A percentile compares a stretch with the other conserved stretches of the same genome.
These are phyloP conservation scores for Byasa hedistus DNA, from an alignment of 2,888 invertebrate genomes.

Conservation along the genomic window DNA sequence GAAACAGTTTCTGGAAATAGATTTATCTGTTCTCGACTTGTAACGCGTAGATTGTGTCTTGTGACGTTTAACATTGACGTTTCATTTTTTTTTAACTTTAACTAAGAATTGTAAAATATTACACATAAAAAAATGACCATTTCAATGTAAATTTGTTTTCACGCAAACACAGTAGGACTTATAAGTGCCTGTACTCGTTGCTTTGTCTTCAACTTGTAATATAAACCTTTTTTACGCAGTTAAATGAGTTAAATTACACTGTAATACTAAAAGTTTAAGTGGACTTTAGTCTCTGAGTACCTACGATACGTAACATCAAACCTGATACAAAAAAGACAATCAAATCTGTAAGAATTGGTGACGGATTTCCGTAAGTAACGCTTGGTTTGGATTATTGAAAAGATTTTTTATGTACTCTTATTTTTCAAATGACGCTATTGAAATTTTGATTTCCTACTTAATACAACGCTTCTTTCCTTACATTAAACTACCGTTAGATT, in stretches of 20 bases:
- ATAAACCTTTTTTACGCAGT: not conserved
- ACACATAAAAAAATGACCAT: no score
- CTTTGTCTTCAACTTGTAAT: not conserved
- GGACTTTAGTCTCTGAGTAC: not conserved
- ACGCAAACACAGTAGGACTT: no score
- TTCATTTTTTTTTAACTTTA: not conserved
- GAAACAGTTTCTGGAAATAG: not conserved
- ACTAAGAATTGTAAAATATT: not conserved
- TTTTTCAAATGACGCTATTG: not conserved
- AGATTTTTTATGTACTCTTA: constrained; percentile 4
- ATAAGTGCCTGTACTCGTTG: not conserved
- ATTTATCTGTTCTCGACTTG: constrained; percentile 20
- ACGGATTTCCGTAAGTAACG: constrained; percentile 24
- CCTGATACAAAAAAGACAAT: not conserved
- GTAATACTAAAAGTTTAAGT: not conserved
- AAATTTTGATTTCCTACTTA: not conserved
- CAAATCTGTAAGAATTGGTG: not conserved
- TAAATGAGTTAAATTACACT: not conserved
- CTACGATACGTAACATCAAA: not conserved
- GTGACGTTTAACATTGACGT: not conserved
- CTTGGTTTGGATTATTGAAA: constrained; percentile 7
- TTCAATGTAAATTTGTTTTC: no score
- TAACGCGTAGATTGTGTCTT: not conserved
- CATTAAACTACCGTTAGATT: not conserved
- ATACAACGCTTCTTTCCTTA: not conserved